Conservation (phyloP, 2,113 vertebrate genomes). For the Antigone vipio region DNA sequence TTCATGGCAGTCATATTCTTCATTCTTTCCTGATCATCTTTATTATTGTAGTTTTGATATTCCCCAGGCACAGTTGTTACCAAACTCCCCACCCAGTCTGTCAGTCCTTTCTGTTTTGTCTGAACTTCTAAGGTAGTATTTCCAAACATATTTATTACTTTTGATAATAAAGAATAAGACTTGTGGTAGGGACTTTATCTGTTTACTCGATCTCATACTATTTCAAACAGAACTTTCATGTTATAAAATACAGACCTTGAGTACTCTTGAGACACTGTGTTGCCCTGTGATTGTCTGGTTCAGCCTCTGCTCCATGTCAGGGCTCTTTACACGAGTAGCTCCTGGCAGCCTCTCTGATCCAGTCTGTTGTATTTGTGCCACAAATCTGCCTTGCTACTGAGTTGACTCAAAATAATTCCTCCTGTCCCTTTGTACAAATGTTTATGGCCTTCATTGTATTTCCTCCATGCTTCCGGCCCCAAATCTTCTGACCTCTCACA, state of each 20-base stretch:
- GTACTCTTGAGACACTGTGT: neutral
- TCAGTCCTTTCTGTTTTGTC: neutral
- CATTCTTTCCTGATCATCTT: neutral
- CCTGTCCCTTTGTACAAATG: neutral
- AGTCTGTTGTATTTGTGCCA: neutral
- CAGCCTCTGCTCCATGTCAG: neutral
- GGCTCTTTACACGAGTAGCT: neutral
- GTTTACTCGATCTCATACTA: neutral
- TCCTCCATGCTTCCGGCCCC: neutral
- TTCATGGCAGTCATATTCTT: neutral
- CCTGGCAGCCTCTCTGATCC: neutral
- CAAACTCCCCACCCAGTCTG: neutral
- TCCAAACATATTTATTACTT: neutral
- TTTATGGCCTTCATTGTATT: neutral
- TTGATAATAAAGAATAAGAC: neutral
- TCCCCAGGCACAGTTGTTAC: neutral
- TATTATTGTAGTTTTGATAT: neutral
- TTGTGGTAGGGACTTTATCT: neutral
- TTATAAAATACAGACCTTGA: neutral
- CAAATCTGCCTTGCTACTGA: neutral
- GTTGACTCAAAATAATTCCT: neutral
- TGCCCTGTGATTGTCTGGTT: neutral
- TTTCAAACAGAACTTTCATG: neutral
- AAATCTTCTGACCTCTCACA: neutral
- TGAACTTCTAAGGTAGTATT: neutral